phyloP scores from a whole-genome alignment of 2,888 invertebrate genomes.

The Amblyjoppa fuscipennis region DNA sequence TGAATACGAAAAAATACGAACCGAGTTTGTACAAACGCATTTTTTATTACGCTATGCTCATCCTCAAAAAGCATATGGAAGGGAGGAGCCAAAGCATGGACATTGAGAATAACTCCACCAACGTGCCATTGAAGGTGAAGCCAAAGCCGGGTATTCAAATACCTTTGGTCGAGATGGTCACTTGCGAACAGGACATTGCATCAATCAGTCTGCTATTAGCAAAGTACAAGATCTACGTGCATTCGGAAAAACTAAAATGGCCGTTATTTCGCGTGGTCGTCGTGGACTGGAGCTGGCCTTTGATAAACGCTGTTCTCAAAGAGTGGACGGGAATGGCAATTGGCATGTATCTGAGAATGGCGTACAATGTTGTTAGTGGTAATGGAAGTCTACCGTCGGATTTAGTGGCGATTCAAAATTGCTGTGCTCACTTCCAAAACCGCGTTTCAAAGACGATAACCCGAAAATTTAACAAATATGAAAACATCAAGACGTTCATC shows the following conservation, averaged over 20 bases:
- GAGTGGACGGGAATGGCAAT: too few relatives aligned
- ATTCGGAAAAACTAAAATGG: constrained; percentile 11
- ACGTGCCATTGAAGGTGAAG: too few relatives aligned
- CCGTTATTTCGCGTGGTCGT: constrained; percentile 9
- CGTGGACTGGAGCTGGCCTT: constrained; percentile 17
- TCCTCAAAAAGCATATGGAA: not conserved
- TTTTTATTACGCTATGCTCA: constrained; percentile 9
- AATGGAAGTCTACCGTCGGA: too few relatives aligned
- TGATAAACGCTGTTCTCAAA: not conserved
- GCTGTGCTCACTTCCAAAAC: too few relatives aligned
- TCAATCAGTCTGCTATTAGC: not conserved
- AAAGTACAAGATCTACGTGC: constrained; percentile 1
- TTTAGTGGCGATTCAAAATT: too few relatives aligned
- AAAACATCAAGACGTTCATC: too few relatives aligned
- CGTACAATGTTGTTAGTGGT: too few relatives aligned
- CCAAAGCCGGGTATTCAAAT: not conserved
- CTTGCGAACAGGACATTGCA: not conserved
- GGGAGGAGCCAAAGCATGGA: too few relatives aligned
- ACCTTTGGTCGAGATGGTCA: constrained; percentile 1
- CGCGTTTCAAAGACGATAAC: too few relatives aligned
- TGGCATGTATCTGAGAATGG: too few relatives aligned
- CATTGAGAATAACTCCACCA: too few relatives aligned
- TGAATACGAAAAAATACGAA: constrained; percentile 15
- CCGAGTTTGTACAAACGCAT: constrained; percentile 7
- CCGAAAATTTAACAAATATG: too few relatives aligned